Evolutionary conservation across 2,113 vertebrate genomes (phyloP), one percentile per base, ranked within the genome.

Genomic region (Sphaerodactylus townsendi): DNA sequence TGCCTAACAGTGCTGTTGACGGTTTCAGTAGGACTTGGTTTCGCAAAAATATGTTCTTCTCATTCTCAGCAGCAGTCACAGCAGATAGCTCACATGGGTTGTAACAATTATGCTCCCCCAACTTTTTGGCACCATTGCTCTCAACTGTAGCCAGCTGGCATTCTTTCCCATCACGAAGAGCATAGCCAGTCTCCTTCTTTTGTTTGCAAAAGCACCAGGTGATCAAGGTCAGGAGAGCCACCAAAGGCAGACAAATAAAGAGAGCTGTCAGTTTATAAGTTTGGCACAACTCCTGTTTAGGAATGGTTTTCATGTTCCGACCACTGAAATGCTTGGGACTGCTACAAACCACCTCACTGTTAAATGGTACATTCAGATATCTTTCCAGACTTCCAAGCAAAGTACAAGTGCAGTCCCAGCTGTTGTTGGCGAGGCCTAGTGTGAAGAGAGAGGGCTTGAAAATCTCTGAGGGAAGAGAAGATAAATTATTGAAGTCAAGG

Each of bases 331-430:
- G 94, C 25, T 90, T 79, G 0, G 97, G 97, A 0, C 95, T 95
- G 56, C 84, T 85, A 82, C 98, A 98, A 71, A 73, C 50, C 64
- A 65, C 23, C 83, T 21, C 15, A 85, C 86, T 3, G n/a, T 77
- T 0, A 1, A 69, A 10, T 69, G 85, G 76, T 39, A 65, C 44
- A 72, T 1, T 74, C 73, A 74, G 84, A 85, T 93, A 84, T 23
- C 92, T 91, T 70, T 94, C 83, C 62, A 96, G 75, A 33, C n/a
- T 89, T 50, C 95, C 94, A 46, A 97, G 59, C 5, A 98, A 85
- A 37, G 87, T 25, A 11, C 98, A 98, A 66, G 96, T 96, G 88
- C 98, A 98, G 56, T 96, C 95, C 97, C 97, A 97, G 35, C 85
- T 95, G 86, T 98, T 98, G 46, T 95, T 95, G 53, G 93, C 93